Evolutionary conservation across 2,888 invertebrate genomes (phyloP).

Genomic region (Tipula vernalis): DNA sequence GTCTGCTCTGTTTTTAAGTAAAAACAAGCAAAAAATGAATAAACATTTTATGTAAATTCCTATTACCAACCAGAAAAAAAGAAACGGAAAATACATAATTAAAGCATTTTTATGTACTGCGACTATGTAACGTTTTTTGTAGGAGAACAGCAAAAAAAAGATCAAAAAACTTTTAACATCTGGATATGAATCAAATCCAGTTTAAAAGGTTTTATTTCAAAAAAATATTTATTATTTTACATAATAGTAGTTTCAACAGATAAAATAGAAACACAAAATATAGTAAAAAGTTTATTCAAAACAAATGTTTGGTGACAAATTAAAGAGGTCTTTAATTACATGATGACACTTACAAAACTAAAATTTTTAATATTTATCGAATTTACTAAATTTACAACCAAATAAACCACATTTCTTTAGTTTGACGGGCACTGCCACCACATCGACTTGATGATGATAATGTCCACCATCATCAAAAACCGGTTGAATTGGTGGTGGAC

Average conservation of each 20-base stretch:
- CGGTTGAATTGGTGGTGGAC: neutral
- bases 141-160: neutral
- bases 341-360: neutral
- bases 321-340: neutral
- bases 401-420: conserved; percentile 13
- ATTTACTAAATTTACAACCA: conserved; percentile 14
- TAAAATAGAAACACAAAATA: no score
- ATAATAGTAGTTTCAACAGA: neutral
- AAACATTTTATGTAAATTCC: neutral
- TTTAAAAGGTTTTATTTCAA: neutral
- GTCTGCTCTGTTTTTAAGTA: neutral
- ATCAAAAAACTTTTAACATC: neutral
- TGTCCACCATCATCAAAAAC: neutral
- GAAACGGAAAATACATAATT: neutral
- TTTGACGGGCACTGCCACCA: conserved; percentile 10
- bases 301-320: neutral
- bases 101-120: neutral
- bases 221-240: neutral
- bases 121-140: neutral
- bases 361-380: neutral
- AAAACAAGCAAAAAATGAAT: neutral
- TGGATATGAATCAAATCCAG: neutral
- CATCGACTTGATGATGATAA: conserved; percentile 13
- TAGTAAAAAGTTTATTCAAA: no score
- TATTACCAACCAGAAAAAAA: neutral